phyloP scores from a whole-genome alignment of 2,888 invertebrate genomes.

The Germaria angustata region DNA sequence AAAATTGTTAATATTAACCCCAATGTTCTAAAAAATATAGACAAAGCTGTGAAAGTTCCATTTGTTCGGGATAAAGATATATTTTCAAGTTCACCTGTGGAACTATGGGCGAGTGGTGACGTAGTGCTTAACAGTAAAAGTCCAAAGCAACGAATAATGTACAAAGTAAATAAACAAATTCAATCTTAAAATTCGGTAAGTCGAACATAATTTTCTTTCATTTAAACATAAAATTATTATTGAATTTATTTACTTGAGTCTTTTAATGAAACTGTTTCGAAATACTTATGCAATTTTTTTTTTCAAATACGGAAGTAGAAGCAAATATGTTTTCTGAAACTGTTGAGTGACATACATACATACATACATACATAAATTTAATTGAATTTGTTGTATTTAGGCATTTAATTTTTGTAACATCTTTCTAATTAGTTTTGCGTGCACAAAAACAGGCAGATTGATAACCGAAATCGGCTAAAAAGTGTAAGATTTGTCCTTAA shows the following conservation, averaged over 20 bases:
- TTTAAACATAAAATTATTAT: background rate
- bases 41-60: constrained; percentile 44
- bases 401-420: too few relatives aligned
- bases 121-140: constrained; percentile 34
- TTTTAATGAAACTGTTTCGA: background rate
- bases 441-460: too few relatives aligned
- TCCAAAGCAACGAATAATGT: background rate
- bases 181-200: background rate
- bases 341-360: too few relatives aligned
- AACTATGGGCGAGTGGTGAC: background rate
- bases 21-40: constrained; percentile 59
- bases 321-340: too few relatives aligned
- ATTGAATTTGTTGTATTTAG: too few relatives aligned
- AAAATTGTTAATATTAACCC: constrained; percentile 68
- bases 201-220: background rate
- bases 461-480: too few relatives aligned
- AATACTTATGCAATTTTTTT: too few relatives aligned
- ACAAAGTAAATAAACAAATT: background rate
- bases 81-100: constrained; percentile 21
- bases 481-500: too few relatives aligned
- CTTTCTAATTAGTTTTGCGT: too few relatives aligned
- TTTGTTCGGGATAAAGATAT: constrained; percentile 51
- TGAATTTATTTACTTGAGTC: background rate
- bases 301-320: too few relatives aligned
- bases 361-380: too few relatives aligned